Evolutionary conservation across 2,113 vertebrate genomes (phyloP).

Genomic region (Neogale vison): DNA sequence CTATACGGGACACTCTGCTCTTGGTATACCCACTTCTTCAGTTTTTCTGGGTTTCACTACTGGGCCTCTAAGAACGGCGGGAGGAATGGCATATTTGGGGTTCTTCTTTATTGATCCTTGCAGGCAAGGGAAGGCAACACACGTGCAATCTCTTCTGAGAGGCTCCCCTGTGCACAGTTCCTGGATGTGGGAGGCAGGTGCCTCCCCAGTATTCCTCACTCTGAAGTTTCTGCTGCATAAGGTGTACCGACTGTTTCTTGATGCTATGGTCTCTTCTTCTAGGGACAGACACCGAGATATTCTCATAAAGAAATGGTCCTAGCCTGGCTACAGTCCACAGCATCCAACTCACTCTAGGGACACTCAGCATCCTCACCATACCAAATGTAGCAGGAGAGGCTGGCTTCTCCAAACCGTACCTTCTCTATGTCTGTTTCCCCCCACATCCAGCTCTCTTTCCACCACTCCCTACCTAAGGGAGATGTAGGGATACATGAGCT

Average conservation of each 20-base stretch:
- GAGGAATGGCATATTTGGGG: background rate
- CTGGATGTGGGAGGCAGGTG: too few relatives aligned
- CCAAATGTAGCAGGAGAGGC: background rate
- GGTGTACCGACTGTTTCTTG: background rate
- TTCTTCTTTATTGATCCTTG: background rate
- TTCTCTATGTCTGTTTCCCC: background rate
- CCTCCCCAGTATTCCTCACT: too few relatives aligned
- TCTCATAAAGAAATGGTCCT: background rate
- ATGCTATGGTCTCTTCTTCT: background rate
- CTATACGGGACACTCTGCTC: background rate
- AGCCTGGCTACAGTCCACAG: too few relatives aligned
- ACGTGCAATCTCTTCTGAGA: background rate
- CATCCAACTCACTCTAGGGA: background rate
- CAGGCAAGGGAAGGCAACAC: background rate
- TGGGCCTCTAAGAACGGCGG: background rate
- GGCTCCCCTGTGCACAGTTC: rapidly evolving
- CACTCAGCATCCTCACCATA: background rate
- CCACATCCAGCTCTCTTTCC: background rate
- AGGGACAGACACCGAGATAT: background rate
- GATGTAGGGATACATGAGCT: background rate
- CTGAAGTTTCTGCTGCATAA: too few relatives aligned
- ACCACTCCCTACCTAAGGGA: background rate
- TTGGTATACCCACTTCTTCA: background rate
- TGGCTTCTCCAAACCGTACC: too few relatives aligned
- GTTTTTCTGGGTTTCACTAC: background rate